Percentiles rank a stretch among this genome's conserved stretches.
Conservation (phyloP, 2,113 vertebrate genomes). For the Lagenorhynchus albirostris region DNA sequence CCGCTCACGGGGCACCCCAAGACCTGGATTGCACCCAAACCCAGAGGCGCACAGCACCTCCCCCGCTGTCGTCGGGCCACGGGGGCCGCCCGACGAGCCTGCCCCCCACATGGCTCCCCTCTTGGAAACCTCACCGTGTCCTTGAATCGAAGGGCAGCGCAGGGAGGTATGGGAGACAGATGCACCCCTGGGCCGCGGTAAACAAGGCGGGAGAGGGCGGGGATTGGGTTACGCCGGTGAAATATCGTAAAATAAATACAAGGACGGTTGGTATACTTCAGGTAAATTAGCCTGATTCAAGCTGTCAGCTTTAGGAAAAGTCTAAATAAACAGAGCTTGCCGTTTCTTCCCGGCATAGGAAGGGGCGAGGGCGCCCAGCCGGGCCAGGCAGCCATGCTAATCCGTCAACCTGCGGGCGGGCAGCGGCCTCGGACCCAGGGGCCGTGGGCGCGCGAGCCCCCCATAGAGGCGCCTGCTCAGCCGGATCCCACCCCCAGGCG, state of each 20-base stretch:
- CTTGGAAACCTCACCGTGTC: neutral
- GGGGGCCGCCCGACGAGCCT: accelerated
- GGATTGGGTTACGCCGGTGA: slow-evolving; percentile 83
- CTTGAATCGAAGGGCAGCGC: neutral
- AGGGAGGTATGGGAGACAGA: slow-evolving; percentile 78
- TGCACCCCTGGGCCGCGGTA: slow-evolving; percentile 74
- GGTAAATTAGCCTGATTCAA: slow-evolving; percentile 87
- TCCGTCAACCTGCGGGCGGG: neutral
- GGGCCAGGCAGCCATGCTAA: neutral
- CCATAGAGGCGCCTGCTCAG: accelerated
- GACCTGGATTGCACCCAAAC: neutral
- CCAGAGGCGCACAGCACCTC: accelerated
- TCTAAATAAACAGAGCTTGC: slow-evolving; percentile 84
- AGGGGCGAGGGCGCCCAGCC: slow-evolving; percentile 54
- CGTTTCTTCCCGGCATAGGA: slow-evolving; percentile 67
- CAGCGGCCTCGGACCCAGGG: accelerated
- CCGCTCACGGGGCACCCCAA: neutral
- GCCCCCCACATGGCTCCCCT: accelerated
- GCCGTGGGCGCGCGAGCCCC: accelerated
- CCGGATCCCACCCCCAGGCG: accelerated
- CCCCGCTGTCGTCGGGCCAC: accelerated
- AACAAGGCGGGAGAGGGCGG: slow-evolving; percentile 81
- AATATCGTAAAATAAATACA: slow-evolving; percentile 86
- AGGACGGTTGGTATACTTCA: slow-evolving; percentile 84
- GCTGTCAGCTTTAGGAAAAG: slow-evolving; percentile 85